Evolutionary conservation across 2,888 invertebrate genomes (phyloP), one percentile per base, ranked within the genome.

Genomic region (Tenthredo mesomela): DNA sequence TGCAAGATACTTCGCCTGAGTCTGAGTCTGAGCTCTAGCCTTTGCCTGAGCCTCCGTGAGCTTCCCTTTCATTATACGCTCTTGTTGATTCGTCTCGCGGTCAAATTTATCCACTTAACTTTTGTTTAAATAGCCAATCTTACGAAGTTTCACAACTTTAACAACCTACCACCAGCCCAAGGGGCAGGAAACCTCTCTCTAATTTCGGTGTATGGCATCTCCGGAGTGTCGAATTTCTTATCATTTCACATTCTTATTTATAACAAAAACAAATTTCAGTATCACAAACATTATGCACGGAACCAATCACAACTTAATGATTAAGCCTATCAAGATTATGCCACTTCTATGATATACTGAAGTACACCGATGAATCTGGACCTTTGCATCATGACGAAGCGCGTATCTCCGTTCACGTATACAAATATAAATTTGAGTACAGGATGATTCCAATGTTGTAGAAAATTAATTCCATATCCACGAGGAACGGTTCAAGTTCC

Each of bases 11-110:
- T 61, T 65, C 61, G 29, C 61, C 47, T 29, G 47, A 37, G 12
- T 18, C 33, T 61, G 37, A 6, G 33, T 18, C 33, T 61, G 37
- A 6, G 33, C 18, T 15, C 58, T n/a, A 6, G 6, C 37, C 40
- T 61, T 43, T 50, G 18, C 40, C 29, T 29, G 25, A 12, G 29
- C 33, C 67, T 67, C 18, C 33, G 18, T 33, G 33, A 25, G 67
- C 67, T 67, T 67, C 50, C 2, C 50, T 25, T 73, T 25, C 25
- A 18, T 73, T 40, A 43, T 73, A 73, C 25, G 50, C 61, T 40
- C 58, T 58, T 40, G 80, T 80, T 80, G 37, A 80, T 80, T 80
- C 80, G 37, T 80, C 61, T 50, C 25, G 61, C 61, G 80, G 67
- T 82, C 43, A 47, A 70, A 67, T 82, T 82, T 65, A 67, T 82